These are phyloP conservation scores for Fringilla coelebs DNA, from an alignment of 2,797 vertebrate genomes.

Conservation along the genomic window DNA sequence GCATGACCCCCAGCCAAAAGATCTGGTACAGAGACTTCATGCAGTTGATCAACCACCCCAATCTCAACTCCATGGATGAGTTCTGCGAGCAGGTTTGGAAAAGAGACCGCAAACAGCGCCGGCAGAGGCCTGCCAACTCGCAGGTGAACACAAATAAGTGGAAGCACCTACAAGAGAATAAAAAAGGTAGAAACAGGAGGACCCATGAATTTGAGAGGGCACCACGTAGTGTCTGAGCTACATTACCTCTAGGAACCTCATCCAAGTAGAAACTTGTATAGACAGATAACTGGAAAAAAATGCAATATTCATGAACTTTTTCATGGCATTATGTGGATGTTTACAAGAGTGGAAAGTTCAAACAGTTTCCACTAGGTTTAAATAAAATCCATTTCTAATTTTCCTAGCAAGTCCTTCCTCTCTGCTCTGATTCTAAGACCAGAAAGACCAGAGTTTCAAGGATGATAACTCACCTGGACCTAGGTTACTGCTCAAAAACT, in stretches of 20 bases:
- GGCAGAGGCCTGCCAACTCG: constrained; percentile 83
- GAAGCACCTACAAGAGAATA: constrained; percentile 97
- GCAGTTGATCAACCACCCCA: constrained; percentile 95
- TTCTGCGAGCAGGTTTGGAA: constrained; percentile 99
- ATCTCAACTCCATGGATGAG: constrained; percentile 94
- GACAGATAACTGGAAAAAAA: constrained; percentile 85
- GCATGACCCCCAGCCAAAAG: constrained; percentile 86
- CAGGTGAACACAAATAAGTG: constrained; percentile 88
- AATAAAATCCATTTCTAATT: constrained; percentile 73
- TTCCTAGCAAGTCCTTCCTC: constrained; percentile 60
- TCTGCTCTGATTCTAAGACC: constrained; percentile 39
- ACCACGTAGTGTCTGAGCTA: constrained; percentile 93
- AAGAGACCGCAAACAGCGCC: constrained; percentile 91
- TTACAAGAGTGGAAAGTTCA: constrained; percentile 81
- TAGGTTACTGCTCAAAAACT: constrained; percentile 57
- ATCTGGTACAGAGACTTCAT: constrained; percentile 99
- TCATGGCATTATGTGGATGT: constrained; percentile 86
- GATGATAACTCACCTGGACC: constrained; percentile 26
- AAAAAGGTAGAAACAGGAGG: constrained; percentile 98
- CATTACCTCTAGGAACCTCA: constrained; percentile 80
- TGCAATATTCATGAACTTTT: constrained; percentile 81
- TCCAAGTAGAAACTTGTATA: constrained; percentile 80
- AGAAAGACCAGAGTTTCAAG: constrained; percentile 45
- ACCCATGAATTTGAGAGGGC: constrained; percentile 98
- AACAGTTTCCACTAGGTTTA: constrained; percentile 71